Base-by-base conservation (phyloP, 2,797 vertebrate species). In the Heterohyrax brucei region DNA sequence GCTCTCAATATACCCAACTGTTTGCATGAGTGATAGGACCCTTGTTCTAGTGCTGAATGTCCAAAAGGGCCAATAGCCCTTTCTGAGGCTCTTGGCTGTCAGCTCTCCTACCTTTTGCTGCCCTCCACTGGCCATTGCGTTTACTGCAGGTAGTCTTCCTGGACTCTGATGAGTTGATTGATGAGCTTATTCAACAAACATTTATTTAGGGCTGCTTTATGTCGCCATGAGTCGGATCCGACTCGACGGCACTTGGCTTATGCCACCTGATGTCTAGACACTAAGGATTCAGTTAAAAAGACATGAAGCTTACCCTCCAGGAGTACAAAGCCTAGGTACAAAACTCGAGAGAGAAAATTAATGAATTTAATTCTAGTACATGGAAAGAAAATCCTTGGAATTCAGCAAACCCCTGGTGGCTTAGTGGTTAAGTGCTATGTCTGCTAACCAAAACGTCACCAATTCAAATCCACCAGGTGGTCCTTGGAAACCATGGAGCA, bases 21-120 rank as follows among this genome's bases (percentile, higher is more conserved):
- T 13, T 94, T 73, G 24, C 59, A 3, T 53, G 24, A 48, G 10
- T 79, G 53, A 16, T 56, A 83, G 50, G 10, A 62, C 24, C 56
- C 44, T 94, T 92, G 72, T 33, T 24, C 22, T 66, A 70, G 1
- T 89, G 66, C 50, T 61, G 62, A 61, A 3, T 0, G 44, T 77
- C 61, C 22, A 7, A 33, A 12, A 56, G 4, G 90, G 70, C 50
- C 70, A 81, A 33, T 8, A 59, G 88, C 48, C 73, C 33, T 76
- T 64, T 87, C 33, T 50, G 48, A 7, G 10, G 21, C 21, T 50
- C 39, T 90, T 13, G 33, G 79, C 30, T 44, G 7, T 78, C 75
- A 53, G 68, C 87, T 96, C 85, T 89, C 44, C 83, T 93, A 48
- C 94, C 72, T 73, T 96, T 91, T 97, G 88, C 96, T 97, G 95